phyloP scores from a whole-genome alignment of 2,888 invertebrate genomes.

The Seira sanloemensis region DNA sequence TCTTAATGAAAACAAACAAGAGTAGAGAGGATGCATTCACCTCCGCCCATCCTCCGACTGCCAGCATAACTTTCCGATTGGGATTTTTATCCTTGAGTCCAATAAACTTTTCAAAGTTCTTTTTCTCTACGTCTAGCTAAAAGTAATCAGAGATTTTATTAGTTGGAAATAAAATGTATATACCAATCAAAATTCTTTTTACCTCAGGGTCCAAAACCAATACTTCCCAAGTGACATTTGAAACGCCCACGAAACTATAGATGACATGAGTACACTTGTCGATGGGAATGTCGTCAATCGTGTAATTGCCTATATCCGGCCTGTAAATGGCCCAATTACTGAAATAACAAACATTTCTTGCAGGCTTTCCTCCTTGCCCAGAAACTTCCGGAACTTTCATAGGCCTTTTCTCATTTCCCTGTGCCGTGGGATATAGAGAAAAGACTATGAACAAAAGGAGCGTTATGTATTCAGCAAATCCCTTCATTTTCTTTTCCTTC shows the following conservation, averaged over 20 bases:
- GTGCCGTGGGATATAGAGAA: background rate
- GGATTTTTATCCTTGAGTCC: slow-evolving; percentile 66
- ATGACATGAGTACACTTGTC: slow-evolving; percentile 90
- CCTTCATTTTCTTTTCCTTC: background rate
- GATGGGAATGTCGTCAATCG: slow-evolving; percentile 88
- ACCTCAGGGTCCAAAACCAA: slow-evolving; percentile 89
- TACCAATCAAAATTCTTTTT: no score
- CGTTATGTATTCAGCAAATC: background rate
- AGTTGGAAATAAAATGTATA: background rate
- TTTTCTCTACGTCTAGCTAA: slow-evolving; percentile 68
- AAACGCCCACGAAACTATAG: slow-evolving; percentile 92
- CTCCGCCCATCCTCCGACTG: slow-evolving; percentile 72
- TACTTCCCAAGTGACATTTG: slow-evolving; percentile 85
- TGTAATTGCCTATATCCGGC: slow-evolving; percentile 87
- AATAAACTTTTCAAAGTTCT: slow-evolving; percentile 70
- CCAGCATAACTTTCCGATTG: slow-evolving; percentile 64
- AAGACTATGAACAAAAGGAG: background rate
- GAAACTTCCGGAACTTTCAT: slow-evolving; percentile 46
- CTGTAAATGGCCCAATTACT: slow-evolving; percentile 92
- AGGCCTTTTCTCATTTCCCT: slow-evolving; percentile 21
- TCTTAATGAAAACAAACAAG: background rate
- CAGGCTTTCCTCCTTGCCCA: slow-evolving; percentile 69
- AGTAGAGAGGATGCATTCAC: slow-evolving; percentile 15
- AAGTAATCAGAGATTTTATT: background rate
- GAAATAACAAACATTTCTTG: slow-evolving; percentile 79